These are phyloP conservation scores for Allochrocebus solatus DNA, from an alignment of 2,797 vertebrate species.

Conservation along the genomic window DNA sequence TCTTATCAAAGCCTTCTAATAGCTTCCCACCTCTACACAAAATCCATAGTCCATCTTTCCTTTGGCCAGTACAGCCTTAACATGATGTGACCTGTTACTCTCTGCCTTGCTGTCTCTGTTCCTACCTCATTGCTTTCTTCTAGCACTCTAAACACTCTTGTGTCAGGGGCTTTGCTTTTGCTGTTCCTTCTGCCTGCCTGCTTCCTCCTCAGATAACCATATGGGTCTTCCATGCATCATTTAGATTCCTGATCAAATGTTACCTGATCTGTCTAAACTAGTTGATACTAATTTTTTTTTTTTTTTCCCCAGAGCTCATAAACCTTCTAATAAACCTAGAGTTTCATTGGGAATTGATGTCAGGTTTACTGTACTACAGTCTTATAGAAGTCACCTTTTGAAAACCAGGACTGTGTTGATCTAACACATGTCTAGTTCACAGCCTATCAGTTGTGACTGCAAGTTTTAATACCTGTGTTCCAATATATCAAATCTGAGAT, in stretches of 20 bases:
- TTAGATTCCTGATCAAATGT: background rate
- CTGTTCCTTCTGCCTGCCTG: background rate
- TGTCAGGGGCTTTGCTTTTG: background rate
- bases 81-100: background rate
- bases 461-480: slow-evolving; percentile 1
- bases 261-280: background rate
- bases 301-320: background rate
- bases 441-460: background rate
- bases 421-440: background rate
- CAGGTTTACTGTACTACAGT: background rate
- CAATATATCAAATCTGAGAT: background rate
- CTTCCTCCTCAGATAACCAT: background rate
- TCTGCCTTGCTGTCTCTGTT: background rate
- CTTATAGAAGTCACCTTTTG: background rate
- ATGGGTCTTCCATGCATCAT: background rate
- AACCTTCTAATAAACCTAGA: background rate
- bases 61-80: background rate
- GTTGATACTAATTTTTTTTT: background rate
- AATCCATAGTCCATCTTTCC: background rate
- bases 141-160: background rate
- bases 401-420: background rate
- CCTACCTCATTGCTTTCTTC: background rate
- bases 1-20: background rate
- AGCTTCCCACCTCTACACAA: background rate
- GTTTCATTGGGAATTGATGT: background rate